Conservation (phyloP, 1,140 invertebrate genomes). For the Arion vulgaris region DNA sequence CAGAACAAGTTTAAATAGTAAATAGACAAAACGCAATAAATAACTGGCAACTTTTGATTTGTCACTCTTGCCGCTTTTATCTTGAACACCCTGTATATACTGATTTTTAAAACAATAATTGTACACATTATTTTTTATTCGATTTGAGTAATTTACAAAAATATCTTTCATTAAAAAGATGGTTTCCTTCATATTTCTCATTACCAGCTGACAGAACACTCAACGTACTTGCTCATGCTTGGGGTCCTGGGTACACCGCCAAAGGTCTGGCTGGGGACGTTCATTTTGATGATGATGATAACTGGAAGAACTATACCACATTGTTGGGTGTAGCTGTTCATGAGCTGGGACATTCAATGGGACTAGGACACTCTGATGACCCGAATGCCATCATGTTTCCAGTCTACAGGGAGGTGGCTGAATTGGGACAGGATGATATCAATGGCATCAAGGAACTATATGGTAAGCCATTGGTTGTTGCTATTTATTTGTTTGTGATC, state of each 20-base stretch:
- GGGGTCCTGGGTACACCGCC: slow-evolving; percentile 79
- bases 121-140: too few relatives aligned
- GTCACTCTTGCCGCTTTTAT: too few relatives aligned
- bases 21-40: too few relatives aligned
- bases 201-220: background rate
- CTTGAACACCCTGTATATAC: too few relatives aligned
- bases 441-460: slow-evolving; percentile 80
- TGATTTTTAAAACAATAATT: too few relatives aligned
- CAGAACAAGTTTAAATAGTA: too few relatives aligned
- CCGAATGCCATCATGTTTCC: slow-evolving; percentile 59
- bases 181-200: too few relatives aligned
- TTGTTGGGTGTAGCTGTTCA: slow-evolving; percentile 63
- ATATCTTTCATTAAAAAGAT: too few relatives aligned
- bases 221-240: slow-evolving; percentile 70
- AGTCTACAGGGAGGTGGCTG: slow-evolving; percentile 52
- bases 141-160: too few relatives aligned
- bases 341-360: slow-evolving; percentile 64
- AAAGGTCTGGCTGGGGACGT: slow-evolving; percentile 75
- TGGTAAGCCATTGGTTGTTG: slow-evolving; percentile 59
- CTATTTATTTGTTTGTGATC: background rate
- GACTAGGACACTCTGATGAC: slow-evolving; percentile 54
- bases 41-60: too few relatives aligned
- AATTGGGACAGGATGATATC: slow-evolving; percentile 88
- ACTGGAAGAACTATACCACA: slow-evolving; percentile 59
- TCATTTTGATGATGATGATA: slow-evolving; percentile 70